Base-by-base conservation (phyloP, 2,888 invertebrate species). In the Lasioglossum lativentre region DNA sequence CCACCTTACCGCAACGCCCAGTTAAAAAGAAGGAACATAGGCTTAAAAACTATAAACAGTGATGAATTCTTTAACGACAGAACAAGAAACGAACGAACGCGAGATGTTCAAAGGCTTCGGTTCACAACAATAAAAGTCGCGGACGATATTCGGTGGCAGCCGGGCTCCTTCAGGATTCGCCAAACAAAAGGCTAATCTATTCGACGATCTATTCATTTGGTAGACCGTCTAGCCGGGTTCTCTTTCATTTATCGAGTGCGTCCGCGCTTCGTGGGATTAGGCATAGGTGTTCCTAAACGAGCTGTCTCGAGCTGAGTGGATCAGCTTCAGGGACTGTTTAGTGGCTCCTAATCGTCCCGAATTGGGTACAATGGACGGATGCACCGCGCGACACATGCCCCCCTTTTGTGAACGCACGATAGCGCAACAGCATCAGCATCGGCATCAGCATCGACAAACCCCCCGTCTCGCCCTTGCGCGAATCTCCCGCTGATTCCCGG, bases 231-330 rank as follows among this genome's bases (percentile, higher is more conserved):
- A 70, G 38, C 72, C 38, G 56, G 80, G 66, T 63, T 82, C 77
- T 81, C 68, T 75, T 82, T 88, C 89, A 91, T 92, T 92, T 91
- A 90, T 90, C 89, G 90, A 88, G 85, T 83, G 86, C 91, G 86
- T 89, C 86, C 90, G 89, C 86, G 91, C 88, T 23, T 23, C 68
- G 88, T 87, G 89, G 93, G 93, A 93, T 93, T 93, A 92, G 87
- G 88, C 56, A 89, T 90, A 90, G 91, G 91, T 88, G 89, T 88
- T 87, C 86, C 87, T 81, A 86, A 85, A 79, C 83, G 90, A 87
- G 72, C 87, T 80, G 87, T 88, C 91, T 90, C 86, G 85, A 78
- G 59, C 82, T 91, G 91, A 90, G 90, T 90, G 90, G 90, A 90
- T 90, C 90, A 91, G 90, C 84, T 27, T 27, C 27, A 83, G 80